These are phyloP conservation scores for Xerus rutilus DNA, from an alignment of 2,797 vertebrate species.

Conservation along the genomic window DNA sequence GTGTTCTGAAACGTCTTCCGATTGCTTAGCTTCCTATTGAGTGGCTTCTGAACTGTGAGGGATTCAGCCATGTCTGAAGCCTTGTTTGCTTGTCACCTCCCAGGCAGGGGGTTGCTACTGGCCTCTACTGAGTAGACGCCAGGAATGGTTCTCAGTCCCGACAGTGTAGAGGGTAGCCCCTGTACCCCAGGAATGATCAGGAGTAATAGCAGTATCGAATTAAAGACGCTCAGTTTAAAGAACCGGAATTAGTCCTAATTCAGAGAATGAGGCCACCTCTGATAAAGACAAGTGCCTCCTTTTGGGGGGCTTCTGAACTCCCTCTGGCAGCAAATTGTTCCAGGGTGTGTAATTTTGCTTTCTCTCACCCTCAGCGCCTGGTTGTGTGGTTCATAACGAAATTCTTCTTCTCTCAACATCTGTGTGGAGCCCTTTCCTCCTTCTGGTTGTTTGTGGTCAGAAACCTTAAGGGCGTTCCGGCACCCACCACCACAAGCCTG, in stretches of 20 bases:
- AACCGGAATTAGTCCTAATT: background rate
- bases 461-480: slow-evolving; percentile 6
- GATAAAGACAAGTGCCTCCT: background rate
- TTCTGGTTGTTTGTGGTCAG: slow-evolving; percentile 5
- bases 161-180: background rate
- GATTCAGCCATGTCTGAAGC: background rate
- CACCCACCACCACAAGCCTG: background rate
- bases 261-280: background rate
- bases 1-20: background rate
- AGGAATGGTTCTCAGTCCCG: too few relatives aligned
- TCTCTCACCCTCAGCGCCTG: background rate
- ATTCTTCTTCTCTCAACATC: background rate
- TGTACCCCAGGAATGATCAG: background rate
- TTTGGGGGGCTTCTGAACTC: background rate
- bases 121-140: background rate
- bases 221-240: background rate
- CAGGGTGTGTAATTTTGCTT: background rate
- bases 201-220: background rate
- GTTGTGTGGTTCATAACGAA: background rate
- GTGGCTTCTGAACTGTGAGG: background rate
- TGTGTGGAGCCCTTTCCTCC: background rate
- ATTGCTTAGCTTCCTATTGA: background rate
- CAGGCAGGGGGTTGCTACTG: background rate
- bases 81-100: background rate
- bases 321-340: background rate